Evolutionary conservation across 2,113 vertebrate genomes (phyloP).

Genomic region (Menura novaehollandiae): DNA sequence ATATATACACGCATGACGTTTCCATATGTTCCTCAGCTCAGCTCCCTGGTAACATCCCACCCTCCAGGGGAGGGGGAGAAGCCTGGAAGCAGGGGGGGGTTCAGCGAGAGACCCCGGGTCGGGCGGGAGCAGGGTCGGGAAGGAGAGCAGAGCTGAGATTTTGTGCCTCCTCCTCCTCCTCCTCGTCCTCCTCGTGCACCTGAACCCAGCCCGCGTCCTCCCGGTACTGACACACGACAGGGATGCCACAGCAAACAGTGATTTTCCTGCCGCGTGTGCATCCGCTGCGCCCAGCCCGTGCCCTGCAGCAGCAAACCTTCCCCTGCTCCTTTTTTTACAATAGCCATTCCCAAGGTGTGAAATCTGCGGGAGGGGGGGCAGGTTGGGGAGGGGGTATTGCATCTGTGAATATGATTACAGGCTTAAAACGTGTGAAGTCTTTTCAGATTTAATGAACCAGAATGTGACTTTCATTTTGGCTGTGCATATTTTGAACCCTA

Average conservation of each 20-base stretch:
- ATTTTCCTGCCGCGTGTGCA: neutral
- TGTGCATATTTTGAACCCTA: conserved; percentile 19
- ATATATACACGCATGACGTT: neutral
- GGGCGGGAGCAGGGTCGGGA: neutral
- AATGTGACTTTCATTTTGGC: conserved; percentile 12
- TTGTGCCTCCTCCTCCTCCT: neutral
- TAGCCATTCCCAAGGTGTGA: conserved; percentile 24
- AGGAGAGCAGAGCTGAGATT: accelerated
- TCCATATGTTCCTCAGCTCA: conserved; percentile 32
- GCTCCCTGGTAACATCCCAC: neutral
- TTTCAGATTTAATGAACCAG: conserved; percentile 42
- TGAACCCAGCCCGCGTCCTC: neutral
- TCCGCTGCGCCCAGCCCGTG: neutral
- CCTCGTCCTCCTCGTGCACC: neutral
- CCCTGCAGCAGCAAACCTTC: neutral
- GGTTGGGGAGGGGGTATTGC: neutral
- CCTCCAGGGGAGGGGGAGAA: neutral
- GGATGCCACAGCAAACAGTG: neutral
- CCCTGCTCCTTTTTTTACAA: neutral
- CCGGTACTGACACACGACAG: neutral
- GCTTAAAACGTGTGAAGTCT: conserved; percentile 16
- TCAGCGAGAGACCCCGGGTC: neutral
- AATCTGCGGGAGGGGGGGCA: neutral
- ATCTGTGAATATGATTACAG: conserved; percentile 25
- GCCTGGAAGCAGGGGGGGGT: neutral